These are phyloP conservation scores for Stomorhina lunata DNA, from an alignment of 2,888 invertebrate genomes.

Conservation along the genomic window DNA sequence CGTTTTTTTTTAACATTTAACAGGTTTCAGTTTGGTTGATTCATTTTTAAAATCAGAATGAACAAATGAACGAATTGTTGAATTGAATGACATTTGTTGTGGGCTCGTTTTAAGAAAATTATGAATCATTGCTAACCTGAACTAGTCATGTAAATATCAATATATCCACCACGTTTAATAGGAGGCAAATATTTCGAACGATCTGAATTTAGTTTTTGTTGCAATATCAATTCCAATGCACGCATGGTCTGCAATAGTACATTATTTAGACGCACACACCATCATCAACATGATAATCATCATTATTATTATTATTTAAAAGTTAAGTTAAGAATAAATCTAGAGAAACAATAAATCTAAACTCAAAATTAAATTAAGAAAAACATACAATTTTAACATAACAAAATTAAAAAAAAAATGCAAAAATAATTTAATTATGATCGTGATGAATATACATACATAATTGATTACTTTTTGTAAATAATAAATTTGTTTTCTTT, in stretches of 20 bases:
- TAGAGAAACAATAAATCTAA: background rate
- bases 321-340: slow-evolving; percentile 26
- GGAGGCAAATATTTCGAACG: slow-evolving; percentile 90
- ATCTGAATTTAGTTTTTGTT: slow-evolving; percentile 86
- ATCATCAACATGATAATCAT: slow-evolving; percentile 24
- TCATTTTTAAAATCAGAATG: slow-evolving; percentile 3
- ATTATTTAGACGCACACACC: slow-evolving; percentile 57
- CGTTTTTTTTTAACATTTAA: background rate
- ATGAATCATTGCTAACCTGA: slow-evolving; percentile 85
- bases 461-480: background rate
- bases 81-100: slow-evolving; percentile 44
- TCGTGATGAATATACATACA: background rate
- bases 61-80: slow-evolving; percentile 36
- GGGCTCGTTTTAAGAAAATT: slow-evolving; percentile 21
- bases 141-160: slow-evolving; percentile 92
- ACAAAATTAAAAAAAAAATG: slow-evolving; percentile 16
- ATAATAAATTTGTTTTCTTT: background rate
- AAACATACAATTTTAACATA: background rate
- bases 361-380: background rate
- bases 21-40: background rate
- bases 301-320: slow-evolving; percentile 23
- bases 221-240: slow-evolving; percentile 88
- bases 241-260: slow-evolving; percentile 82
- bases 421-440: background rate
- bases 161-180: slow-evolving; percentile 89